phyloP scores from a whole-genome alignment of 53 echinoderm and acorn worm species.

The Zoroaster sp. region DNA sequence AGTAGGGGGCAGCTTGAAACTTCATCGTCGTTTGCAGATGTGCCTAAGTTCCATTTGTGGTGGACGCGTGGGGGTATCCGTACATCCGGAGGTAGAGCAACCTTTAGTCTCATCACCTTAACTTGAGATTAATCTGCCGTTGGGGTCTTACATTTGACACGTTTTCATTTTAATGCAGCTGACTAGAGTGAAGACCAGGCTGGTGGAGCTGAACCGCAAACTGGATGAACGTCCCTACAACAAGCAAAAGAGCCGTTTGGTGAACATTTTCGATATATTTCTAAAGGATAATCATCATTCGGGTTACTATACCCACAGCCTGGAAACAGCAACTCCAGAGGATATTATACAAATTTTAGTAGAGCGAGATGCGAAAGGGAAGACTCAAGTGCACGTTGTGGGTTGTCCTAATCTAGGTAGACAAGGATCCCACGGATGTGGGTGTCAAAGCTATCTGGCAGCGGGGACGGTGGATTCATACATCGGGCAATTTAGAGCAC shows the following conservation, averaged over 20 bases:
- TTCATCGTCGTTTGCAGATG: constrained; percentile 9
- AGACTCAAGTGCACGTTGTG: not conserved
- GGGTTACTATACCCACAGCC: not conserved
- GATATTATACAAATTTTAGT: not conserved
- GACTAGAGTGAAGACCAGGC: not conserved
- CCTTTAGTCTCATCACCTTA: not conserved
- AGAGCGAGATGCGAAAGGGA: not conserved
- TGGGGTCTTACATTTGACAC: not conserved
- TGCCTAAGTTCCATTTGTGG: constrained; percentile 2
- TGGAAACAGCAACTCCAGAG: not conserved
- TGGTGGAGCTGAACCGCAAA: not conserved
- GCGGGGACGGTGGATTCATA: no score
- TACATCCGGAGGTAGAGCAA: not conserved
- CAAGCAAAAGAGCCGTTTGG: not conserved
- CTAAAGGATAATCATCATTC: not conserved
- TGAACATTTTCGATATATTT: not conserved
- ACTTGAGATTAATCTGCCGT: not conserved
- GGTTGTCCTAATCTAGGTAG: not conserved
- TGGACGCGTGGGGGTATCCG: not conserved
- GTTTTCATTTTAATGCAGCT: not conserved
- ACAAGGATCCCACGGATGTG: no score
- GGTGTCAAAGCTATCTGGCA: no score
- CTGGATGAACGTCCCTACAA: not conserved
- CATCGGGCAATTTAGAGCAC: no score
- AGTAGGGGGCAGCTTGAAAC: not conserved